Conservation (phyloP, 2,113 vertebrate genomes). For the Thalassarche chlororhynchos region DNA sequence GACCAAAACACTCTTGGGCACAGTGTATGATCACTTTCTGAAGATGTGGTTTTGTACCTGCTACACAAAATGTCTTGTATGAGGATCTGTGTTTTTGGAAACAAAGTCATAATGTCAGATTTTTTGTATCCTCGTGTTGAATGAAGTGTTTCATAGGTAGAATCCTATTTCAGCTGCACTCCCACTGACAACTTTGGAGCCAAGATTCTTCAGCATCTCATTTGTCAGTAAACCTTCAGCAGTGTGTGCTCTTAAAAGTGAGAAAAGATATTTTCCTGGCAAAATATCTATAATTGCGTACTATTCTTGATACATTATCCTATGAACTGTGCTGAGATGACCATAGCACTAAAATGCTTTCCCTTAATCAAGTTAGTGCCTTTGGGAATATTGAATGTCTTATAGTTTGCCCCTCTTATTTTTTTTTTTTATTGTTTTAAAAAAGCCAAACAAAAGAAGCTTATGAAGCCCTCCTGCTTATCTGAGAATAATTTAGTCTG, state of each 20-base stretch:
- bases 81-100: not conserved
- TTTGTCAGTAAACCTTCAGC: not conserved
- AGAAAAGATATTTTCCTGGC: not conserved
- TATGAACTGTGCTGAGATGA: not conserved
- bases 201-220: not conserved
- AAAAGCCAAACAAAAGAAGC: not conserved
- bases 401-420: not conserved
- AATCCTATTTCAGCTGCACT: not conserved
- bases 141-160: not conserved
- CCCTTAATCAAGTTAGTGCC: not conserved
- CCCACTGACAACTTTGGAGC: not conserved
- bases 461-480: not conserved
- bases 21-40: not conserved
- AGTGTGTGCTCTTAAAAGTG: not conserved
- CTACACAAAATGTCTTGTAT: not conserved
- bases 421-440: not conserved
- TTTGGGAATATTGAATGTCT: not conserved
- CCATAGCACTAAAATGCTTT: not conserved
- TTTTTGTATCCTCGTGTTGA: not conserved
- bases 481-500: not conserved
- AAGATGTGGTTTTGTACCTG: not conserved
- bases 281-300: not conserved
- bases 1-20: not conserved
- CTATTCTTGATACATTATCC: not conserved
- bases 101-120: not conserved